These are phyloP conservation scores for Hyposoter didymator DNA, from an alignment of 2,888 invertebrate species.

Conservation along the genomic window DNA sequence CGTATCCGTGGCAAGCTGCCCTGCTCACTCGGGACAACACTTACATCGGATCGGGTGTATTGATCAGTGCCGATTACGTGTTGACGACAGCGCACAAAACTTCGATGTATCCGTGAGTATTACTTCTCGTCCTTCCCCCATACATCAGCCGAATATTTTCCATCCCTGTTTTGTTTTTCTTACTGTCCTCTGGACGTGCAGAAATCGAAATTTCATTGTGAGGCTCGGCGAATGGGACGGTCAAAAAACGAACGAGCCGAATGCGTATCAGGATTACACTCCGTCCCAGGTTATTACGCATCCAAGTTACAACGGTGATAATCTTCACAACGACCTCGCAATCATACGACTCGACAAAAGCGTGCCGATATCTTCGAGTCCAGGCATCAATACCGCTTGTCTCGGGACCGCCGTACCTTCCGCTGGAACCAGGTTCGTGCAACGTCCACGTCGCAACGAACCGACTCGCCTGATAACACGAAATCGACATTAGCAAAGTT, in stretches of 20 bases:
- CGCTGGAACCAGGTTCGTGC: constrained; percentile 77
- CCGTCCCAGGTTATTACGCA: constrained; percentile 87
- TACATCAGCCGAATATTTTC: background rate
- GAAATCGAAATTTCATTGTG: constrained; percentile 86
- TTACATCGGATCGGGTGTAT: constrained; percentile 79
- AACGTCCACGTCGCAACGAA: background rate
- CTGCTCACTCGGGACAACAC: constrained; percentile 70
- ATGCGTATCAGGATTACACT: constrained; percentile 87
- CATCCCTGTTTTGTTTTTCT: background rate
- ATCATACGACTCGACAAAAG: constrained; percentile 88
- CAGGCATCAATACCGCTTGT: constrained; percentile 85
- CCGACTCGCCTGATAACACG: background rate
- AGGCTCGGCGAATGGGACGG: constrained; percentile 92
- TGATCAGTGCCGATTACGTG: constrained; percentile 83
- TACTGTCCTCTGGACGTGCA: constrained; percentile 39
- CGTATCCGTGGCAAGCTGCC: constrained; percentile 81
- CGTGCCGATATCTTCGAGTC: constrained; percentile 81
- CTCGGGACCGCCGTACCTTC: constrained; percentile 81
- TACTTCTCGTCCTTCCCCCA: background rate
- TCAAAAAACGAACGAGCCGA: constrained; percentile 87
- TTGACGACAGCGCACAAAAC: constrained; percentile 85
- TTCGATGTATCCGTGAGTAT: constrained; percentile 77
- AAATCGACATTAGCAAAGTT: background rate
- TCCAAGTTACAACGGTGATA: constrained; percentile 89
- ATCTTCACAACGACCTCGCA: constrained; percentile 93